These are phyloP conservation scores for Rhodinocichla rosea DNA, from an alignment of 2,113 vertebrate species.

Conservation along the genomic window DNA sequence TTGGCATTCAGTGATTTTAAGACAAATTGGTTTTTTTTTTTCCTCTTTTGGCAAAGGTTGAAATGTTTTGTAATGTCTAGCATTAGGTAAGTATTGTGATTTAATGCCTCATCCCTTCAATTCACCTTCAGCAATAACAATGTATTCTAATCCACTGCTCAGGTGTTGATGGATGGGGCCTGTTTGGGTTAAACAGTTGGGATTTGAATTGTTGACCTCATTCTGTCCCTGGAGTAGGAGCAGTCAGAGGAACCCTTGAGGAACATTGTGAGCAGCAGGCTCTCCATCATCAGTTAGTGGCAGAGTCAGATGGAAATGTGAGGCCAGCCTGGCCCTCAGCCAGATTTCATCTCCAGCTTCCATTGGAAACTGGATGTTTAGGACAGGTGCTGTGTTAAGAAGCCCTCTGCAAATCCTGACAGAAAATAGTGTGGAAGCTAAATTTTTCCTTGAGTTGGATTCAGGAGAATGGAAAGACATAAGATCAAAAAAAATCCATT, in stretches of 20 bases:
- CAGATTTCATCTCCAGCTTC: neutral
- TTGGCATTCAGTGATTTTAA: neutral
- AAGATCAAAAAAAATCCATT: neutral
- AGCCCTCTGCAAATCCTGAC: neutral
- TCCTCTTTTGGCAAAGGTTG: neutral
- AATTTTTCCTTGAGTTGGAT: neutral
- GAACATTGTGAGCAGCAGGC: neutral
- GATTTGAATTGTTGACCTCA: neutral
- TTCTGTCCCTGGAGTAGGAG: neutral
- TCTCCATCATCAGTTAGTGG: neutral
- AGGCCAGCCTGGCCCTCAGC: neutral
- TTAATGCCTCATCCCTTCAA: conserved; percentile 4
- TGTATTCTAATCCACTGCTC: neutral
- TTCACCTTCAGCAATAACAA: conserved; percentile 32
- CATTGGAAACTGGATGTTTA: neutral
- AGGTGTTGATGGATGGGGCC: conserved; percentile 6
- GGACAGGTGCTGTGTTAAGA: neutral
- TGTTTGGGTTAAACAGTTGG: conserved; percentile 26
- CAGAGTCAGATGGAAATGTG: neutral
- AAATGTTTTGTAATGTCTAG: neutral
- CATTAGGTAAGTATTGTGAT: neutral
- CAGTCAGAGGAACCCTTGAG: neutral
- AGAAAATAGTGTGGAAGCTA: neutral
- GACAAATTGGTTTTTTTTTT: neutral
- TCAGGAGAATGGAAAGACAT: neutral